Conservation (phyloP, 2,113 vertebrate species). For the Panthera leo region DNA sequence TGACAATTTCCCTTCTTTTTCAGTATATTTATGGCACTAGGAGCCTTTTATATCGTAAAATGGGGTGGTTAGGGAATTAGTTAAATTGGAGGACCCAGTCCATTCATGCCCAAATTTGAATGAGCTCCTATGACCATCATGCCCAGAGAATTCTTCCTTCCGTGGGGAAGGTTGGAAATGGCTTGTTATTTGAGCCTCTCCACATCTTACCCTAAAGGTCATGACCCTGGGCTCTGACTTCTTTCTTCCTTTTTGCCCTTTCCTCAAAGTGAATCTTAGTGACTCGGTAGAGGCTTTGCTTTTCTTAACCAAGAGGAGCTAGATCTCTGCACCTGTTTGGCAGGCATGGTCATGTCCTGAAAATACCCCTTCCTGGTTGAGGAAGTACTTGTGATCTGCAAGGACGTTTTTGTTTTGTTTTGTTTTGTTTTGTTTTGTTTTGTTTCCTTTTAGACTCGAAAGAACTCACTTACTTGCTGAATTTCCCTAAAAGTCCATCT, state of each 20-base stretch:
- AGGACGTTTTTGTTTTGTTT: not conserved
- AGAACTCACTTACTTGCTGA: constrained; percentile 15
- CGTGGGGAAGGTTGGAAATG: not conserved
- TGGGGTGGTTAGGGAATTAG: constrained; percentile 53
- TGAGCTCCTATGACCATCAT: constrained; percentile 44
- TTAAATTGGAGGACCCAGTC: constrained; percentile 40
- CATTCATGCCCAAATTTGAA: constrained; percentile 64
- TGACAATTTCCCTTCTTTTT: constrained; percentile 4
- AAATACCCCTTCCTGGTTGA: not conserved
- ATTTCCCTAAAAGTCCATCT: not conserved
- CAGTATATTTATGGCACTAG: constrained; percentile 29
- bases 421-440: not conserved
- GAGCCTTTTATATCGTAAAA: constrained; percentile 61
- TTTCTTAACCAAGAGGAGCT: constrained; percentile 50
- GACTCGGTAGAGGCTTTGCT: constrained; percentile 4
- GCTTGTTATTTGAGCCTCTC: constrained; percentile 68
- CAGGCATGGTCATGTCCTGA: constrained; percentile 59
- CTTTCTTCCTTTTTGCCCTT: constrained; percentile 53
- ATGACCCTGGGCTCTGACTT: constrained; percentile 58
- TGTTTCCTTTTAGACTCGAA: not conserved
- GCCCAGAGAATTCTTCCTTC: constrained; percentile 47
- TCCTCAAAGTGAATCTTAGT: constrained; percentile 21
- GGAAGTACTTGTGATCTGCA: not conserved
- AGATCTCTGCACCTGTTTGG: constrained; percentile 48
- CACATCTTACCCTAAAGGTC: constrained; percentile 64